These are phyloP conservation scores for Torymus aiolomorphi DNA, from an alignment of 2,888 invertebrate species.

Conservation along the genomic window DNA sequence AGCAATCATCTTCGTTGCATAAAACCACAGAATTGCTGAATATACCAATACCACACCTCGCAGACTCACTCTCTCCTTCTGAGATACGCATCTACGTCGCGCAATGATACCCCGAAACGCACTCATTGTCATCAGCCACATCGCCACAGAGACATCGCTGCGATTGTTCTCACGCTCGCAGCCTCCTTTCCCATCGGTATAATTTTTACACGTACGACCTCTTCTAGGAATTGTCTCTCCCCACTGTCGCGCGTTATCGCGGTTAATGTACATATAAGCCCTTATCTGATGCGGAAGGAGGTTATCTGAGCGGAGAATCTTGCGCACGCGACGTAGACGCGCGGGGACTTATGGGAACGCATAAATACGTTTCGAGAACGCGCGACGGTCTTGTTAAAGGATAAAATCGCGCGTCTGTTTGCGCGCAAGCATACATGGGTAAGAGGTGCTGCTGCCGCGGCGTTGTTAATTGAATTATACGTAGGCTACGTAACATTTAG, in stretches of 20 bases:
- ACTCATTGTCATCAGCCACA: not conserved
- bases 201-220: conserved; percentile 1
- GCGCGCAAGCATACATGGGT: too few relatives aligned
- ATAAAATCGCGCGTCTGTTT: too few relatives aligned
- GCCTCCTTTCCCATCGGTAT: conserved; percentile 23
- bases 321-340: not conserved
- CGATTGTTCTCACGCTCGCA: not conserved
- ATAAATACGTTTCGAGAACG: not conserved
- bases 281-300: conserved; percentile 47
- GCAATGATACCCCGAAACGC: too few relatives aligned
- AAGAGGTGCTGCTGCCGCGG: not conserved
- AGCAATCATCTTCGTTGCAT: too few relatives aligned
- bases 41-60: not conserved
- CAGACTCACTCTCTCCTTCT: too few relatives aligned
- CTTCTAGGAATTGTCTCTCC: conserved; percentile 5
- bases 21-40: not conserved
- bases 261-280: not conserved
- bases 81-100: too few relatives aligned
- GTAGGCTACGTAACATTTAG: not conserved
- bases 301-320: conserved; percentile 31
- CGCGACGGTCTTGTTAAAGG: too few relatives aligned
- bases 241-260: not conserved
- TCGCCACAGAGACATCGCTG: not conserved
- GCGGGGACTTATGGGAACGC: conserved; percentile 6
- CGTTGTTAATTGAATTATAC: conserved; percentile 10